Evolutionary conservation across 2,113 vertebrate genomes (phyloP).

Genomic region (Haemorhous mexicanus): DNA sequence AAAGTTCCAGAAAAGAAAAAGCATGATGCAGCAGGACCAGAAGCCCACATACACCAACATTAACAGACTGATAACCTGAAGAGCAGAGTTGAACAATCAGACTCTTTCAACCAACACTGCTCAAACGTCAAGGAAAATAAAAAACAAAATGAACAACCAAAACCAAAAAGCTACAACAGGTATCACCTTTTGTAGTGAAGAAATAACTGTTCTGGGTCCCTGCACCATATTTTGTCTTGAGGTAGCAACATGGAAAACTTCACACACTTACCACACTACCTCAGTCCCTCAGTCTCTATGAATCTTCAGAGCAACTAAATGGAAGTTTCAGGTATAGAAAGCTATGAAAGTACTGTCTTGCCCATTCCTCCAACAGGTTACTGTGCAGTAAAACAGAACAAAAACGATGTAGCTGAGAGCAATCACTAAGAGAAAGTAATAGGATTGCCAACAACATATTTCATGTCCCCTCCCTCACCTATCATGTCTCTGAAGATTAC

Average conservation of each 20-base stretch:
- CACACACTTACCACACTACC: constrained; percentile 28
- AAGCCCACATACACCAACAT: constrained; percentile 11
- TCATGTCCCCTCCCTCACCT: background rate
- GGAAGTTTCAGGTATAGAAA: constrained; percentile 3
- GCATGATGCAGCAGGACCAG: background rate
- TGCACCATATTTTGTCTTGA: constrained; percentile 26
- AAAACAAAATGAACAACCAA: background rate
- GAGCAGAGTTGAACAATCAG: background rate
- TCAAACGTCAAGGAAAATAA: background rate
- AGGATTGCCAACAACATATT: background rate
- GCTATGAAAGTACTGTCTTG: background rate
- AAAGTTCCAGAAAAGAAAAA: background rate
- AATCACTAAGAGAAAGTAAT: background rate
- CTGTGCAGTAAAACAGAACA: constrained; percentile 29
- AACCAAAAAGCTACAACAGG: background rate
- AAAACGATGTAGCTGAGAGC: constrained; percentile 18
- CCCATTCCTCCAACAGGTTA: background rate
- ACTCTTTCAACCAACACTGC: background rate
- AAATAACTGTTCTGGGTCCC: constrained; percentile 40
- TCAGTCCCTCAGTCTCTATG: constrained; percentile 23
- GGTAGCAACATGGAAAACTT: constrained; percentile 50
- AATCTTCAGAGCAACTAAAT: constrained; percentile 25
- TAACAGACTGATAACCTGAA: background rate
- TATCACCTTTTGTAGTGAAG: background rate
- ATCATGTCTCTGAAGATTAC: constrained; percentile 21